These are phyloP conservation scores for Nothobranchius kuhntae DNA, from an alignment of 2,113 vertebrate species.

Conservation along the genomic window DNA sequence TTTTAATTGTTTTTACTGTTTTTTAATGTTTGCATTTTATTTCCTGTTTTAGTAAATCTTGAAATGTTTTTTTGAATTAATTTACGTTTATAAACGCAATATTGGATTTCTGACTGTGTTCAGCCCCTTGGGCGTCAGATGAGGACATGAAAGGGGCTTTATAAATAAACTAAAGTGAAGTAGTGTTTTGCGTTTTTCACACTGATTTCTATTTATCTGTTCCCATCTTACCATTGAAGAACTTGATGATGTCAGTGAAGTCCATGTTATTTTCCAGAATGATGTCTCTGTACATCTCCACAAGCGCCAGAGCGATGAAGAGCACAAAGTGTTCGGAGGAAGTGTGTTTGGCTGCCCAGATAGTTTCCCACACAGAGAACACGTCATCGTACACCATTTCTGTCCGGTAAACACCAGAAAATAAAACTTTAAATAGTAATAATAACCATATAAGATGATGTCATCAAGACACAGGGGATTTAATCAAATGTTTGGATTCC, in stretches of 20 bases:
- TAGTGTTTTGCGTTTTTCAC: too few species aligned
- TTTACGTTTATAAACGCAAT: too few species aligned
- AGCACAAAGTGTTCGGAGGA: conserved; percentile 95
- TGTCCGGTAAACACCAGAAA: conserved; percentile 53
- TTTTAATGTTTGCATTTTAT: too few species aligned
- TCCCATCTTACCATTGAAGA: conserved; percentile 89
- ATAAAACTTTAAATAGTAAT: neutral
- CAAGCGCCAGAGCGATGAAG: conserved; percentile 93
- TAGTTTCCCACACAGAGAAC: conserved; percentile 96
- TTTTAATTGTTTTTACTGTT: too few species aligned
- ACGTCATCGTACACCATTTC: conserved; percentile 96
- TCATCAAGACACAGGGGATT: neutral
- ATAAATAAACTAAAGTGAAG: too few species aligned
- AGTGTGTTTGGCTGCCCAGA: conserved; percentile 91
- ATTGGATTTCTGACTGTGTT: too few species aligned
- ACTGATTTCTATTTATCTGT: neutral
- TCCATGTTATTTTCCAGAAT: conserved; percentile 99
- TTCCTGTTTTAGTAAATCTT: too few species aligned
- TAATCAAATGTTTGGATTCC: neutral
- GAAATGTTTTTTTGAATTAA: too few species aligned
- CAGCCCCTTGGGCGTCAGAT: too few species aligned
- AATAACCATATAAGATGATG: neutral
- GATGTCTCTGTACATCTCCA: conserved; percentile 95
- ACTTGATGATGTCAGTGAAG: conserved; percentile 99
- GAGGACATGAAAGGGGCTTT: too few species aligned